These are phyloP conservation scores for Drosophila tanythrix DNA, from an alignment of 2,888 invertebrate species.

Conservation along the genomic window DNA sequence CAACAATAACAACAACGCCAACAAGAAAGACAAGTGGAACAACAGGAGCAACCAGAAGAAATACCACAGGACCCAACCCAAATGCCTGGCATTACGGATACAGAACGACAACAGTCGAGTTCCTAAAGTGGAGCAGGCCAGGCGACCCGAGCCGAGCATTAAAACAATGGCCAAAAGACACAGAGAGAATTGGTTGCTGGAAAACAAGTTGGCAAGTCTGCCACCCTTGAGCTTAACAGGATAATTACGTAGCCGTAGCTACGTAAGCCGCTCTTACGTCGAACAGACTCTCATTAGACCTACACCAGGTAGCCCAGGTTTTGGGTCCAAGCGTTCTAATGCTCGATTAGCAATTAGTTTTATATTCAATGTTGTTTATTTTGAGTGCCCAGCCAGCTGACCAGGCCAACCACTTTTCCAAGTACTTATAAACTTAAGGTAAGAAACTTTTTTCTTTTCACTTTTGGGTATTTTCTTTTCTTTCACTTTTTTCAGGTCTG, in stretches of 20 bases:
- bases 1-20: constrained; percentile 35
- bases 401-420: constrained; percentile 50
- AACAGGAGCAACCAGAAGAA: constrained; percentile 30
- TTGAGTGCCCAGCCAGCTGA: constrained; percentile 26
- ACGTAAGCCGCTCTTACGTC: constrained; percentile 54
- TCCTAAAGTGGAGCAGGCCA: constrained; percentile 61
- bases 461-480: constrained; percentile 11
- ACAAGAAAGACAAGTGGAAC: constrained; percentile 12
- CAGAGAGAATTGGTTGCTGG: constrained; percentile 22
- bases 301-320: constrained; percentile 5
- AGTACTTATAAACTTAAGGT: constrained; percentile 76
- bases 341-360: constrained; percentile 74
- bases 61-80: constrained; percentile 26
- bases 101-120: constrained; percentile 37
- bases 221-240: constrained; percentile 57
- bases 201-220: constrained; percentile 65
- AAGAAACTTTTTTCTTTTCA: constrained; percentile 41
- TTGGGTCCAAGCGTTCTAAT: constrained; percentile 20
- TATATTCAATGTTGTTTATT: constrained; percentile 59
- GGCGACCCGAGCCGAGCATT: constrained; percentile 14
- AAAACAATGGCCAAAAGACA: constrained; percentile 46
- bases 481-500: constrained; percentile 23
- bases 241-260: constrained; percentile 68
- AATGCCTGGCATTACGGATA: constrained; percentile 53
- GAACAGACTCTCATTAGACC: constrained; percentile 19